These are phyloP conservation scores for Drosophila rubida DNA, from an alignment of 2,888 invertebrate genomes.

Conservation along the genomic window DNA sequence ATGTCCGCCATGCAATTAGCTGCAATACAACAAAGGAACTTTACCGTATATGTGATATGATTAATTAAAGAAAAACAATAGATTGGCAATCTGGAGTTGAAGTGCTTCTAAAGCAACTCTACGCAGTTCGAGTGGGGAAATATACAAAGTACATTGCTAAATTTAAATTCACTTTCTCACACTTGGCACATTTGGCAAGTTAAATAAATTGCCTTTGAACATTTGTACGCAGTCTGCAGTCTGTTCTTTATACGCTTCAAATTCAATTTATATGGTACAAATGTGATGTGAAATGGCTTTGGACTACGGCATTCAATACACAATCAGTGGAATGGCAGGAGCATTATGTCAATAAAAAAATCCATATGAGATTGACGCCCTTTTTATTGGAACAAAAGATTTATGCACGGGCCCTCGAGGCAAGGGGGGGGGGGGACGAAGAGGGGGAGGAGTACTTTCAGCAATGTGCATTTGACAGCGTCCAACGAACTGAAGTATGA, in stretches of 20 bases:
- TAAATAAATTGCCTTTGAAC: not conserved
- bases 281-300: slow-evolving; percentile 10
- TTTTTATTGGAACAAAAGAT: slow-evolving; percentile 63
- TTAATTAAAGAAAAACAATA: not conserved
- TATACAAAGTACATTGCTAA: not conserved
- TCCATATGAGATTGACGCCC: slow-evolving; percentile 32
- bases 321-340: slow-evolving; percentile 13
- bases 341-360: slow-evolving; percentile 42
- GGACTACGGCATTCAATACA: slow-evolving; percentile 3
- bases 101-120: not conserved
- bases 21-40: not conserved
- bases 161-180: not conserved
- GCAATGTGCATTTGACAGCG: slow-evolving; percentile 73
- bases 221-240: not conserved
- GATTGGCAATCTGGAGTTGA: not conserved
- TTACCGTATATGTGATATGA: not conserved
- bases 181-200: not conserved
- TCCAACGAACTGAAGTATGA: slow-evolving; percentile 43
- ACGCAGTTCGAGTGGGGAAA: not conserved
- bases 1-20: not conserved
- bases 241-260: slow-evolving; percentile 4
- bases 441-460: slow-evolving; percentile 11
- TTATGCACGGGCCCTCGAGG: slow-evolving; percentile 44
- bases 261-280: slow-evolving; percentile 7
- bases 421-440: not conserved